Percentiles rank a stretch among this genome's conserved stretches.
Evolutionary conservation across 2,797 vertebrate species (phyloP).

Genomic region (Sebastes paucispinis): DNA sequence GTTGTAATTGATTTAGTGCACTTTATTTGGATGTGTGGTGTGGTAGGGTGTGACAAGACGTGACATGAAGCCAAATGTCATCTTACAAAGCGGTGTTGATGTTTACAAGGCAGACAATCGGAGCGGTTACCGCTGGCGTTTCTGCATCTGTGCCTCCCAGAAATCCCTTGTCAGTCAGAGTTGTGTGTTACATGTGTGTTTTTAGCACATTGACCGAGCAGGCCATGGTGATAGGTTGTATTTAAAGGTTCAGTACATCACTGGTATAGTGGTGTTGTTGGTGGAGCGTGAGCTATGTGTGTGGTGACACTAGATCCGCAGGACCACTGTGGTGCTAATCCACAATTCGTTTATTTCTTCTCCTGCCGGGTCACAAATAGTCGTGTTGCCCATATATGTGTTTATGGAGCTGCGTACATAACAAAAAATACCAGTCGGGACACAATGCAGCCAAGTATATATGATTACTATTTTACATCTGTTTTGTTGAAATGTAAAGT

Average conservation of each 20-base stretch:
- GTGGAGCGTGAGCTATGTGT: conserved; percentile 12
- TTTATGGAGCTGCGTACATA: background rate
- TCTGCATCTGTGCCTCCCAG: background rate
- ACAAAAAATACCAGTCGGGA: conserved; percentile 6
- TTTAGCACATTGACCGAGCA: background rate
- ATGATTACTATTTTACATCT: no score
- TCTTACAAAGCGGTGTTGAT: background rate
- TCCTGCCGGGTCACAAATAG: conserved; percentile 18
- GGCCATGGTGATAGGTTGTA: background rate
- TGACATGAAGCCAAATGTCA: background rate
- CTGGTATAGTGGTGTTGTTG: background rate
- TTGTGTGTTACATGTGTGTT: background rate
- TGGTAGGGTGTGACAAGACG: background rate
- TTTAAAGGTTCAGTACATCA: conserved; percentile 29
- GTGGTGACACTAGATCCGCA: conserved; percentile 8
- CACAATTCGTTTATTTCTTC: background rate
- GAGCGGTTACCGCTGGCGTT: background rate
- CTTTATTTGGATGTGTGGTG: background rate
- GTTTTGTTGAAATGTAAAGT: background rate
- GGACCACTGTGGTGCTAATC: conserved; percentile 29
- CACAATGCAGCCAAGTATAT: background rate
- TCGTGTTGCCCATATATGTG: background rate
- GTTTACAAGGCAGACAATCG: background rate
- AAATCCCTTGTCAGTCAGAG: background rate
- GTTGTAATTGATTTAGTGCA: background rate